Conservation (phyloP, 2,113 vertebrate species). For the Aspiorhynchus laticeps region DNA sequence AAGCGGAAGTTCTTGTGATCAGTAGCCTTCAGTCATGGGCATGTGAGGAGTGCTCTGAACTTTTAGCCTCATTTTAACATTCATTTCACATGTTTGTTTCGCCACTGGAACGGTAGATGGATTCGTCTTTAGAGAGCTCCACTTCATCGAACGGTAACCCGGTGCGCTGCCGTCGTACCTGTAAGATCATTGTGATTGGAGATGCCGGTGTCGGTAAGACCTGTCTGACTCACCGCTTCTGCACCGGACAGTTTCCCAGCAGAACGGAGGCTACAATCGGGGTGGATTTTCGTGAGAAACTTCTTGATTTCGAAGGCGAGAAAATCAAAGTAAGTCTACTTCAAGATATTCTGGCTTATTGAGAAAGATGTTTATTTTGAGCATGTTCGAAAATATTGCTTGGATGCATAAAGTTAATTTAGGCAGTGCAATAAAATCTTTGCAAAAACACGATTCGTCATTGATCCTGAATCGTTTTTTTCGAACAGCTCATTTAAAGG, state of each 20-base stretch:
- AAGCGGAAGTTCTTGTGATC: slow-evolving; percentile 14
- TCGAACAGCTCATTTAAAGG: neutral
- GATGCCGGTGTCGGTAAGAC: slow-evolving; percentile 80
- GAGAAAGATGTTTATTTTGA: neutral
- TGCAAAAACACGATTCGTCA: neutral
- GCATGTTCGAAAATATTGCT: neutral
- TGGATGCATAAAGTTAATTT: neutral
- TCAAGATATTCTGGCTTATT: too few species aligned
- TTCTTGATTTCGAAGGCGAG: slow-evolving; percentile 72
- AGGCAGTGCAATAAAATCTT: neutral
- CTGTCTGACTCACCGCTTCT: slow-evolving; percentile 75
- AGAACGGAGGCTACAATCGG: slow-evolving; percentile 78
- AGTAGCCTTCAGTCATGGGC: neutral
- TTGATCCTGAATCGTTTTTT: neutral
- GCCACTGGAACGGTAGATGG: slow-evolving; percentile 2
- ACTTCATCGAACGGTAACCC: slow-evolving; percentile 59
- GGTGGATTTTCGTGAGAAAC: slow-evolving; percentile 76
- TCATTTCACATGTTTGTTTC: neutral
- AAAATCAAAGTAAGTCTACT: slow-evolving; percentile 70
- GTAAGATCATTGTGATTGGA: slow-evolving; percentile 78
- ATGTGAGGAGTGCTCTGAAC: neutral
- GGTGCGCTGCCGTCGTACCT: slow-evolving; percentile 74
- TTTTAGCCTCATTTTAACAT: neutral
- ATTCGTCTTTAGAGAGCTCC: slow-evolving; percentile 79
- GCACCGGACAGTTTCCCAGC: slow-evolving; percentile 71